Evolutionary conservation across 2,888 invertebrate species (phyloP), one percentile per base, ranked within the genome.

Genomic region (Eledone cirrhosa): DNA sequence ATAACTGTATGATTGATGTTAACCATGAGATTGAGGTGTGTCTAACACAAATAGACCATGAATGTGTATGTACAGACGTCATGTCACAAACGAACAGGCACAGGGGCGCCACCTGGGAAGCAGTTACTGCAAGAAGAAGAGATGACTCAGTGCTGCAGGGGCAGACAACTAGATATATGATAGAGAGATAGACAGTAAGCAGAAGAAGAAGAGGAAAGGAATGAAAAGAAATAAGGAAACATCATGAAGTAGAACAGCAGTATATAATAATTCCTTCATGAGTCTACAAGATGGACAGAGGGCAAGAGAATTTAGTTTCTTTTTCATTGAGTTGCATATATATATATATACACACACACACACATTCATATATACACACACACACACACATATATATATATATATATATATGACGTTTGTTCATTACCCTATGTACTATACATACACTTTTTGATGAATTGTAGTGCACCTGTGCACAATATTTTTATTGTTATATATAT

Each of bases 61-160:
- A 72, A 63, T 63, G 63, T 33, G 33, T 72, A 72, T 41, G 72
- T 41, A 72, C 41, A 72, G 72, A 41, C 69, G 33, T 69, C 69
- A 69, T 69, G 69, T 75, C 75, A 75, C 75, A 75, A 75, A 47
- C 47, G 41, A 48, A 75, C 76, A 74, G 74, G 74, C 74, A 74
- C 33, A 29, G 76, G 29, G 76, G 76, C 76, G 48, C 47, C 48
- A 48, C 48, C 76, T 76, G 48, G 47, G 48, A 47, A 29, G 47
- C 48, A 76, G 48, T 76, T 76, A 76, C 76, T 76, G 76, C 76
- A 76, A 76, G 47, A 76, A 76, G 76, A 76, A 76, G 24, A 76
- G 48, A 76, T 8, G 48, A 76, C 72, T 72, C 41, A 72, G 72
- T 72, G 72, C 41, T 72, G 33, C 72, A 72, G 72, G n/a, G 31